Evolutionary conservation across 2,797 vertebrate species (phyloP), one percentile per base, ranked within the genome.

Genomic region (Micropoecilia bifurca): DNA sequence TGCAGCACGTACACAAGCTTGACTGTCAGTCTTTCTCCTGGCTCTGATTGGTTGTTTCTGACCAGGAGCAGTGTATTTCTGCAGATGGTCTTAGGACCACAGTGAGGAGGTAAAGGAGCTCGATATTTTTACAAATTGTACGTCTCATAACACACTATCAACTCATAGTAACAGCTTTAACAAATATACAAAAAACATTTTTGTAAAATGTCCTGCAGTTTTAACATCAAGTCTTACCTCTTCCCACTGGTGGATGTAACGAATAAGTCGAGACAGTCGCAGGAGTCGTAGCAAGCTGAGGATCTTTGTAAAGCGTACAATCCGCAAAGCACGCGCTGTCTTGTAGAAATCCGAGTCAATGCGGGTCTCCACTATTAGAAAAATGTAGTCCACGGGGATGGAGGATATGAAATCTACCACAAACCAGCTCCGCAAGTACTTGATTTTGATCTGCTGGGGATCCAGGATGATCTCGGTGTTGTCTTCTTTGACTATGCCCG

Each of bases 281-380:
- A 99, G 91, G 10, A 99, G 97, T 9, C 99, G 96, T 83, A 99
- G 95, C 75, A 99, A 96, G 87, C 98, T 99, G 78, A 99, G 98
- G 90, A 99, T 99, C 95, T 99, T 99, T 50, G 98, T 99, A 94
- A 99, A 99, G 85, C 99, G 98, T 72, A 99, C 98, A 14, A 99
- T 99, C 86, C 99, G 95, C 90, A 99, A 96, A 0, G 99, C 99
- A 8, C 99, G 96, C 0, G 99, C 99, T 0, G 99, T 99, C 96
- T 99, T 99, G 91, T 99, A 99, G 92, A 99, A 98, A 95, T 99
- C 99, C 0, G 99, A 99, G 92, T 99, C 98, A 0, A 99, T 99
- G 88, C 99, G 97, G 0, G 98, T 99, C 95, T 99, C 99, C 89
- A 99, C 98, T 0, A 99, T 99, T 86, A 99, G 96, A 93, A 99